Base-by-base conservation (phyloP, 2,888 invertebrate genomes). In the Theretra japonica region DNA sequence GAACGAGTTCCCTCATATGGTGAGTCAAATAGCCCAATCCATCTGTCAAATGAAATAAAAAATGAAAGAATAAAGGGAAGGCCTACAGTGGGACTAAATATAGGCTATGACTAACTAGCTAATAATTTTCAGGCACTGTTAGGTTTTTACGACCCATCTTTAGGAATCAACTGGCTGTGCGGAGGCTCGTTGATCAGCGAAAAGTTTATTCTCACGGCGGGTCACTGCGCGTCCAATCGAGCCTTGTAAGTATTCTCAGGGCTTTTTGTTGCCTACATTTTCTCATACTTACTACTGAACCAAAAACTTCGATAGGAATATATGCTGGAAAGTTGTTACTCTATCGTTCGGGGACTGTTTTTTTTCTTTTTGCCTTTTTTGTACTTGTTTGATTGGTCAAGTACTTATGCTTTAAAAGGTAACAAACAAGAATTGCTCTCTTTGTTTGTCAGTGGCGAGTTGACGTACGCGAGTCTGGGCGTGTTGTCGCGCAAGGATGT, bases 111-210 rank as follows among this genome's bases (percentile, higher is more conserved):
- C 11, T 41, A 41, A 41, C 11, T 41, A 41, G 15, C 1, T 8
- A 28, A 48, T 25, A 62, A 4, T 60, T 56, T 70, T 0, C 75
- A 89, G 89, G 88, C 79, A 0, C 76, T 89, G 2, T 76, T 89
- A 0, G 88, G 88, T 0, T 88, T 80, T 60, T 88, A 86, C 0
- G 74, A 76, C 2, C 73, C 78, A 0, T 68, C 70, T 4, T 57
- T 74, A 0, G 50, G 71, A 1, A 73, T 79, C 0, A 71, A 79
- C 15, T 90, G 87, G 86, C 75, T 79, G 0, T 90, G 90, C 70
- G 88, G 87, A 0, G 90, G 89, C 0, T 73, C 86, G 0, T 69
- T 90, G 7, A 80, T 90, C 69, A 89, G 89, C 68, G 88, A 89
- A 33, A 73, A 78, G 7, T 89, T 82, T 75, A 81, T 90, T 0